Conservation (phyloP, 2,113 vertebrate species). For the Microtus montanus region DNA sequence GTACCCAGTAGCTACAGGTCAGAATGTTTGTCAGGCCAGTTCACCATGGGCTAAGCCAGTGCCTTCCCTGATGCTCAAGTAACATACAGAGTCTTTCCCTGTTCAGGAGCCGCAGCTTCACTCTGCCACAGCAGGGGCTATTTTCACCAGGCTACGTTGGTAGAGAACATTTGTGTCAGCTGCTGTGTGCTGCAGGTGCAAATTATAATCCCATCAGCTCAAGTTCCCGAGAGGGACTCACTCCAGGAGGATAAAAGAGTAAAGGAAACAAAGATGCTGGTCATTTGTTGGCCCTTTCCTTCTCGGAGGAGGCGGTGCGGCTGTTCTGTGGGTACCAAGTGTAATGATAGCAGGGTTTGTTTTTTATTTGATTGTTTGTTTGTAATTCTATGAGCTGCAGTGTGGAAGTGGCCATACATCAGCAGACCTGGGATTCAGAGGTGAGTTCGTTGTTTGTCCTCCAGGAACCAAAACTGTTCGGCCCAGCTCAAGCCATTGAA, state of each 20-base stretch:
- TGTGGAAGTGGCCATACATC: rapidly evolving
- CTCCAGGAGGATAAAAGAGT: not conserved
- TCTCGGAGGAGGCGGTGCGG: not conserved
- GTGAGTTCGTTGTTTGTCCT: not conserved
- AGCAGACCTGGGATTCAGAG: not conserved
- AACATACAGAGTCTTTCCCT: not conserved
- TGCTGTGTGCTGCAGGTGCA: not conserved
- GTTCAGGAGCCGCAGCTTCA: not conserved
- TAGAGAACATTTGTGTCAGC: conserved; percentile 33
- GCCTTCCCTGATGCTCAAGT: not conserved
- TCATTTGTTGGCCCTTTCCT: not conserved
- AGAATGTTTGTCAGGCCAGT: not conserved
- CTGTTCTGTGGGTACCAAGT: not conserved
- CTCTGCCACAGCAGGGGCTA: no score
- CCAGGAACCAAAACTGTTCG: not conserved
- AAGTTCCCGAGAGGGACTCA: not conserved
- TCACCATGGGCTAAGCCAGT: not conserved
- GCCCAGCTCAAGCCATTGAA: not conserved
- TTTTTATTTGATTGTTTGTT: not conserved
- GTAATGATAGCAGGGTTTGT: no score
- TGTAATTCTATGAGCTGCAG: not conserved
- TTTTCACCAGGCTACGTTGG: not conserved
- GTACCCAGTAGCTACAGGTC: not conserved
- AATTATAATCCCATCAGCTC: not conserved
- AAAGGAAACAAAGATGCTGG: rapidly evolving